Percentiles rank a stretch among this genome's conserved stretches.
phyloP scores from a whole-genome alignment of 2,113 vertebrate genomes.

The Nothoprocta pentlandii region DNA sequence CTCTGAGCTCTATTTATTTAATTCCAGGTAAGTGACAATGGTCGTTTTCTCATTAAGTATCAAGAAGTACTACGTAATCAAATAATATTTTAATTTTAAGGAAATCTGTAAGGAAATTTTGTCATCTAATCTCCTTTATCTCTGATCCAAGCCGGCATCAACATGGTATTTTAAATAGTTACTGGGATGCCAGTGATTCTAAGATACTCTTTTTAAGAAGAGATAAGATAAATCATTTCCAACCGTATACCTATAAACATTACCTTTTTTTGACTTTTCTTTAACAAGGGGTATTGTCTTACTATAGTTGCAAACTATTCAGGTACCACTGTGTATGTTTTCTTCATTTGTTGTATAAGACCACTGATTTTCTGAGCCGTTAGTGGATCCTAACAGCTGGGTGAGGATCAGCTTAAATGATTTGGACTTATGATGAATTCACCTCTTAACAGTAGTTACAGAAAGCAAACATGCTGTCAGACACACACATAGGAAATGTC shows the following conservation, averaged over 20 bases:
- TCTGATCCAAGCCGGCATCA: neutral
- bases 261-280: neutral
- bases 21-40: neutral
- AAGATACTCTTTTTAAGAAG: neutral
- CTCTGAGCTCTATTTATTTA: neutral
- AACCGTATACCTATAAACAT: neutral
- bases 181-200: neutral
- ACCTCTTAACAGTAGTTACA: neutral
- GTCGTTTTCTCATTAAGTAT: neutral
- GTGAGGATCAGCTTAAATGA: neutral
- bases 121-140: neutral
- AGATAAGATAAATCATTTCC: neutral
- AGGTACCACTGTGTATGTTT: neutral
- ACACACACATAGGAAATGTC: fast-evolving
- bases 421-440: neutral
- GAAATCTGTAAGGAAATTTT: neutral
- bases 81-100: neutral
- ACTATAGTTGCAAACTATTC: neutral
- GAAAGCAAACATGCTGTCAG: neutral
- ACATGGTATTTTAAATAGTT: neutral
- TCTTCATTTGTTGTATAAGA: neutral
- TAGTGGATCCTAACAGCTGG: neutral
- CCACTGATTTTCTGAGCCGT: neutral
- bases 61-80: neutral
- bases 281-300: neutral